These are phyloP conservation scores for Neodon shergylaensis DNA, from an alignment of 2,113 vertebrate genomes.

Conservation along the genomic window DNA sequence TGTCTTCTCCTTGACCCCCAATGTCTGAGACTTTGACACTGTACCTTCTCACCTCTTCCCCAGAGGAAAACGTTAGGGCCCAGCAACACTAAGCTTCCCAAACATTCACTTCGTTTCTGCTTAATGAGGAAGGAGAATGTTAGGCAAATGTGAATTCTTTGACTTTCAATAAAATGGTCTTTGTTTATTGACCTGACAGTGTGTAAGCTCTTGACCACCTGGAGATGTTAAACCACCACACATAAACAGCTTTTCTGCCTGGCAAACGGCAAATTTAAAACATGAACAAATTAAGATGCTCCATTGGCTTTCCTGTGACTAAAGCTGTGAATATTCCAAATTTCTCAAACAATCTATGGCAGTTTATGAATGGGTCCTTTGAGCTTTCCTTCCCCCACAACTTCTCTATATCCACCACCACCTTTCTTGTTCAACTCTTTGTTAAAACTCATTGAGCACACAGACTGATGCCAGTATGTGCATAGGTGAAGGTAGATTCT, in stretches of 20 bases:
- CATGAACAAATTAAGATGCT: slow-evolving; percentile 6
- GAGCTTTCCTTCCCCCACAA: neutral
- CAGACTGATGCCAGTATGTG: neutral
- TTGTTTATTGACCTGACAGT: slow-evolving; percentile 56
- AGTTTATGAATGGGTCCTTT: neutral
- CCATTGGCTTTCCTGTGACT: neutral
- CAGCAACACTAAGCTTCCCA: slow-evolving; percentile 70
- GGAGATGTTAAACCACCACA: slow-evolving; percentile 39
- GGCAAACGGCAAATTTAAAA: slow-evolving; percentile 31
- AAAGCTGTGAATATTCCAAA: neutral
- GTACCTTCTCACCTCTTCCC: too few relatives aligned
- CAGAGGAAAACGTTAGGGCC: too few relatives aligned
- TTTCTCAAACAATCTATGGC: neutral
- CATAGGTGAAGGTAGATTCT: neutral
- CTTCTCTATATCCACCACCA: neutral
- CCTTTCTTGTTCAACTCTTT: neutral
- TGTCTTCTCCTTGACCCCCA: too few relatives aligned
- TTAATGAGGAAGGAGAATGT: slow-evolving; percentile 79
- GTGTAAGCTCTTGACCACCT: slow-evolving; percentile 22
- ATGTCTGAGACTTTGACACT: too few relatives aligned
- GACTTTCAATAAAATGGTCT: slow-evolving; percentile 76
- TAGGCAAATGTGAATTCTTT: slow-evolving; percentile 78
- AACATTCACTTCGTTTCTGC: slow-evolving; percentile 81
- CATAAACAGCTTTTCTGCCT: neutral
- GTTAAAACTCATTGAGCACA: neutral